These are phyloP conservation scores for Ptychadena robeensis DNA, from an alignment of 2,797 vertebrate genomes.

Conservation along the genomic window DNA sequence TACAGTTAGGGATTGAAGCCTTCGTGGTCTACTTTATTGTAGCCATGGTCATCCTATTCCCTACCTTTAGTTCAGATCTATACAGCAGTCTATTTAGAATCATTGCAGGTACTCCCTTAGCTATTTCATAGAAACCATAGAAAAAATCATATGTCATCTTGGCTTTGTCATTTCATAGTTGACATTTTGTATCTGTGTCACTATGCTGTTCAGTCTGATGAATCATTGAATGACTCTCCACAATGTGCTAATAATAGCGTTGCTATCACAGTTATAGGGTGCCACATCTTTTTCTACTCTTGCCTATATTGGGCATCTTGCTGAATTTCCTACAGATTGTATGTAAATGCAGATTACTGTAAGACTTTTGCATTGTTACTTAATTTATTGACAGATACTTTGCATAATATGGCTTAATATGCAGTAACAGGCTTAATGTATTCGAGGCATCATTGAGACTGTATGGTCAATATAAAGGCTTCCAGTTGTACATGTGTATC, in stretches of 20 bases:
- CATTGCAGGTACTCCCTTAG: not conserved
- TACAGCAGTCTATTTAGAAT: not conserved
- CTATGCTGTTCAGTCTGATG: not conserved
- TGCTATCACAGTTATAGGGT: slow-evolving; percentile 1
- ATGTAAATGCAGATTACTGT: not conserved
- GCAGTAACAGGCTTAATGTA: not conserved
- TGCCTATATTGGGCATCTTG: not conserved
- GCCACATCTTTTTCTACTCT: not conserved
- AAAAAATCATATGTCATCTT: not conserved
- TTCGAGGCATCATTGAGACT: no score
- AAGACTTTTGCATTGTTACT: not conserved
- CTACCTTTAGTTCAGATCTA: no score
- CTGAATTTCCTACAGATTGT: not conserved
- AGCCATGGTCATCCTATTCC: no score
- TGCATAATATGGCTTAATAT: not conserved
- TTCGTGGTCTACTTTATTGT: no score
- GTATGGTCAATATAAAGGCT: no score
- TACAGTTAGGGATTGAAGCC: no score
- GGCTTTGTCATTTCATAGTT: slow-evolving; percentile 6
- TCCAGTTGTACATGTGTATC: no score
- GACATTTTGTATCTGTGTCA: not conserved
- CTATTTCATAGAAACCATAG: not conserved
- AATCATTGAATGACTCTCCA: slow-evolving; percentile 8
- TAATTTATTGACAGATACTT: no score
- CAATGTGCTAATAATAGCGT: not conserved